A percentile compares a stretch with the other conserved stretches of the same genome.
These are phyloP conservation scores for Gymnoscopelus microlampas DNA, from an alignment of 2,797 vertebrate species.

Conservation along the genomic window DNA sequence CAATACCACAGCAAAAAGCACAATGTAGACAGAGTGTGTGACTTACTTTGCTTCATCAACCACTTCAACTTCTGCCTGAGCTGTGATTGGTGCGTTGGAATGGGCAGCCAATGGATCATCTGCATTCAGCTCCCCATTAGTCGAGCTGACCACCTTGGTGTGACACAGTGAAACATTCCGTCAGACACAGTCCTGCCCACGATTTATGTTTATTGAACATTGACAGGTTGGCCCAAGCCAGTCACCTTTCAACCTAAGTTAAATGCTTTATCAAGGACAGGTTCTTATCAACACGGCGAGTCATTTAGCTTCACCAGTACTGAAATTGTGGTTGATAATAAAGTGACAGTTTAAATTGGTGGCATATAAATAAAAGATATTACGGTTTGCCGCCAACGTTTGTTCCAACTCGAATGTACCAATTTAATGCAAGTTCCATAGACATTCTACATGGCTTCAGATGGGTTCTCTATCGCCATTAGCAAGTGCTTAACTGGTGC, in stretches of 20 bases:
- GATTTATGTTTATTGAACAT: not conserved
- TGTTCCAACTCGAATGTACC: too few species aligned
- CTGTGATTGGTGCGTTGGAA: slow-evolving; percentile 93
- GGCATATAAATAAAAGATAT: too few species aligned
- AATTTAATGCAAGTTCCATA: too few species aligned
- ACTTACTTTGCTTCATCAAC: slow-evolving; percentile 99
- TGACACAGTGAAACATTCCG: slow-evolving; percentile 52
- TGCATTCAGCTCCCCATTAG: slow-evolving; percentile 96
- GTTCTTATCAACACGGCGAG: too few species aligned
- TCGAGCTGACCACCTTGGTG: slow-evolving; percentile 95
- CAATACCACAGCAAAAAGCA: slow-evolving; percentile 37
- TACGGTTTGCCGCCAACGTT: too few species aligned
- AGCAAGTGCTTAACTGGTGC: too few species aligned
- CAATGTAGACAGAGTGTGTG: slow-evolving; percentile 37
- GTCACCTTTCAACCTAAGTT: not conserved
- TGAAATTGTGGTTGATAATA: too few species aligned
- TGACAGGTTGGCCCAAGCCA: not conserved
- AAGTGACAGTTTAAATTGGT: too few species aligned
- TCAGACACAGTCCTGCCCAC: slow-evolving; percentile 10
- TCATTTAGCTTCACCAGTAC: too few species aligned
- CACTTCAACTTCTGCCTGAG: slow-evolving; percentile 95
- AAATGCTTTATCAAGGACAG: too few species aligned
- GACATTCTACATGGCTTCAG: too few species aligned
- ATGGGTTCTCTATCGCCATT: too few species aligned
- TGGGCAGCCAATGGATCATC: slow-evolving; percentile 92